These are phyloP conservation scores for Nothocercus nigrocapillus DNA, from an alignment of 2,113 vertebrate genomes.

Conservation along the genomic window DNA sequence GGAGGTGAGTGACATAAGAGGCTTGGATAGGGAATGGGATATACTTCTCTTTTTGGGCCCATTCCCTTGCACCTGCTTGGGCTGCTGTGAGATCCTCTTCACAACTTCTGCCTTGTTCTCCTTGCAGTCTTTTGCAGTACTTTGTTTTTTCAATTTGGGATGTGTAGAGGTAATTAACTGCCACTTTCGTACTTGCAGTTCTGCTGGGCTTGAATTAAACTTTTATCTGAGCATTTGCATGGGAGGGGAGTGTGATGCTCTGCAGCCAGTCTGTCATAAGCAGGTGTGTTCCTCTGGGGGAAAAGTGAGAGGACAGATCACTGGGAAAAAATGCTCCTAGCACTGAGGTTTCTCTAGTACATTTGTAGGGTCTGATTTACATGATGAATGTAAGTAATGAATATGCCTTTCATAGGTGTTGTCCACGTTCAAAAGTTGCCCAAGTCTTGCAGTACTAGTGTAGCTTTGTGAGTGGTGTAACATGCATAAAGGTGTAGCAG, in stretches of 20 bases:
- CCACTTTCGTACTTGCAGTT: neutral
- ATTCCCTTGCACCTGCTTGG: neutral
- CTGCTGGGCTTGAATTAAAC: neutral
- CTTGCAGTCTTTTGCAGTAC: neutral
- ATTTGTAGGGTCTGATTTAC: neutral
- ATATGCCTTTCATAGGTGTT: neutral
- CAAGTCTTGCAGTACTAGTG: neutral
- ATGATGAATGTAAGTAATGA: neutral
- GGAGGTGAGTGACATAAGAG: neutral
- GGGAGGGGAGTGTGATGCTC: neutral
- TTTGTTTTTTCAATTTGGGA: neutral
- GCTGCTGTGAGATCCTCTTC: neutral
- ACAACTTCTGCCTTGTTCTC: neutral
- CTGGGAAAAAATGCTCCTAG: neutral
- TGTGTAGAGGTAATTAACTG: neutral
- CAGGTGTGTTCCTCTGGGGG: neutral
- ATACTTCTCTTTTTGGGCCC: neutral
- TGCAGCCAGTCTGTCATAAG: neutral
- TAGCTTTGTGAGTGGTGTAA: neutral
- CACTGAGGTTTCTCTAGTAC: neutral
- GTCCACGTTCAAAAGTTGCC: too few relatives aligned
- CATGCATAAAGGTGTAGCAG: neutral
- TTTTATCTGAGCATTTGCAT: neutral
- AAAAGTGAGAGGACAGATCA: neutral
- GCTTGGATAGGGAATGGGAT: neutral